Percentiles rank a stretch among this genome's conserved stretches.
phyloP scores from a whole-genome alignment of 2,888 invertebrate species.

The Leptopterna dolabrata region DNA sequence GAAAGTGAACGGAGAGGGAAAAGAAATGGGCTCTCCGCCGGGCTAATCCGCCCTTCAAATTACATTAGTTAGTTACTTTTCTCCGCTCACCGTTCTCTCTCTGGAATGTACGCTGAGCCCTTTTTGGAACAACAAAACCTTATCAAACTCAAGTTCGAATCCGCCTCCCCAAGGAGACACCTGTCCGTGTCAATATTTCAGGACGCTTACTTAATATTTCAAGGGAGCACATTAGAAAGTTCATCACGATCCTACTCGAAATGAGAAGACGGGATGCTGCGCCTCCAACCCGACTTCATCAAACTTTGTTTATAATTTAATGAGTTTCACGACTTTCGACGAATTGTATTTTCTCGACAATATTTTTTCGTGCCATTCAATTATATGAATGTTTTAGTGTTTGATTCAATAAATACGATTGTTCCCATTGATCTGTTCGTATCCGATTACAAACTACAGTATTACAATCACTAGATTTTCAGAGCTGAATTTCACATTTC shows the following conservation, averaged over 20 bases:
- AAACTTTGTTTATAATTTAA: too few species aligned
- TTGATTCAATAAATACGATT: too few species aligned
- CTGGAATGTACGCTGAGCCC: not conserved
- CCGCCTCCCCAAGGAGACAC: not conserved
- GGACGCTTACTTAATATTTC: not conserved
- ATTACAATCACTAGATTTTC: too few species aligned
- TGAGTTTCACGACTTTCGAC: too few species aligned
- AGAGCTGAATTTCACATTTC: too few species aligned
- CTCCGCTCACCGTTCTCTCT: not conserved
- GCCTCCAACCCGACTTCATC: not conserved
- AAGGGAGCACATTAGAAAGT: not conserved
- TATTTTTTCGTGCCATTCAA: too few species aligned
- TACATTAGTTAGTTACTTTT: slow-evolving; percentile 11
- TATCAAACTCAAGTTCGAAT: not conserved
- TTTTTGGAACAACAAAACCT: not conserved
- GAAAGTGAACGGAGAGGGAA: not conserved
- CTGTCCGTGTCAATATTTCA: not conserved
- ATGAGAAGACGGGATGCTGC: not conserved
- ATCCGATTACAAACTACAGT: too few species aligned
- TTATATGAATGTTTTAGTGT: too few species aligned
- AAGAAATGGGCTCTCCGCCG: slow-evolving; percentile 1
- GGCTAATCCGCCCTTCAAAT: slow-evolving; percentile 7
- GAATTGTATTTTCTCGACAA: too few species aligned
- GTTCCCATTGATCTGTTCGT: too few species aligned
- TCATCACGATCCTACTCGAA: not conserved